phyloP scores from a whole-genome alignment of 1,140 invertebrate genomes.

The Leguminivora glycinivorella region DNA sequence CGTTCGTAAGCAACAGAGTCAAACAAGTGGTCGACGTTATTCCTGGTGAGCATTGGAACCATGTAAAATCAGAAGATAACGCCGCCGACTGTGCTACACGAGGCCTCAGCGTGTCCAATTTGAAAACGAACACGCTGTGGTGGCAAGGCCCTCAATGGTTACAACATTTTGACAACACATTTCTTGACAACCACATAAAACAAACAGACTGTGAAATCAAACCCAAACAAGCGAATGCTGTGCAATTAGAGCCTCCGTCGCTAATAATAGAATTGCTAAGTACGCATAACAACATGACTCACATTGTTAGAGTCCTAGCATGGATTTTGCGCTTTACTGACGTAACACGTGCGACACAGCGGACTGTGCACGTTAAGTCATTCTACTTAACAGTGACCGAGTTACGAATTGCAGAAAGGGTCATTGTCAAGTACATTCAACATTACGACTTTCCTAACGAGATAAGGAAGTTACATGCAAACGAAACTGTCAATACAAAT shows the following conservation, averaged over 20 bases:
- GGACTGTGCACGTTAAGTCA: no score
- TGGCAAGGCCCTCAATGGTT: constrained; percentile 42
- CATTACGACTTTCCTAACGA: constrained; percentile 35
- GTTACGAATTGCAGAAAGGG: constrained; percentile 18
- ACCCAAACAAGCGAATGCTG: constrained; percentile 10
- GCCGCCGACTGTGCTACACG: constrained; percentile 68
- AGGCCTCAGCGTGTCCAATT: constrained; percentile 41
- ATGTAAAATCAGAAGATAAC: constrained; percentile 63
- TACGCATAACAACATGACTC: constrained; percentile 12
- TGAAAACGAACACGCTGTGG: constrained; percentile 41
- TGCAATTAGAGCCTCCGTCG: background rate
- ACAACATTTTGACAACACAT: background rate
- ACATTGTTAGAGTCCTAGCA: constrained; percentile 6
- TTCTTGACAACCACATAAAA: no score
- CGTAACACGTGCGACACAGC: no score
- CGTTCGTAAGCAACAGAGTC: constrained; percentile 65
- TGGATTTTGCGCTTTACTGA: constrained; percentile 26
- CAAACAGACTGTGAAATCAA: no score
- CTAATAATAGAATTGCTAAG: background rate
- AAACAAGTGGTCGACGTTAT: constrained; percentile 47
- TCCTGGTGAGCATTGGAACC: constrained; percentile 49
- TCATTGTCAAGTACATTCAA: constrained; percentile 40
- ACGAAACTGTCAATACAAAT: constrained; percentile 31
- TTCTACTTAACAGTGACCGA: constrained; percentile 10
- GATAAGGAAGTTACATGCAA: constrained; percentile 32